A percentile compares a stretch with the other conserved stretches of the same genome.
Conservation (phyloP, 2,113 vertebrate species). For the Crocuta crocuta region DNA sequence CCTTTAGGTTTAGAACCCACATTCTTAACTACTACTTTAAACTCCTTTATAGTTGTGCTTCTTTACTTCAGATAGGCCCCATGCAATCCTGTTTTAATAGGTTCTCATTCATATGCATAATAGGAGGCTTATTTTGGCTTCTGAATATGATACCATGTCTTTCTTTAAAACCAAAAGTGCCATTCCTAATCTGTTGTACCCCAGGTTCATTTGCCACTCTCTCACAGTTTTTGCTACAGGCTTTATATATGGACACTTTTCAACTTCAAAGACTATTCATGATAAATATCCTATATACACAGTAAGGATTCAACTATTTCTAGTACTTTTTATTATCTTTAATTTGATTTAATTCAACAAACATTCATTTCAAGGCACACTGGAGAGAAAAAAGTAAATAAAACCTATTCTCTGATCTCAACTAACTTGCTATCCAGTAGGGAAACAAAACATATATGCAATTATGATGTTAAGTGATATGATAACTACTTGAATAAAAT, state of each 20-base stretch:
- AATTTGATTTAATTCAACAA: slow-evolving; percentile 5
- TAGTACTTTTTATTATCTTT: slow-evolving; percentile 46
- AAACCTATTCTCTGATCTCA: slow-evolving; percentile 29
- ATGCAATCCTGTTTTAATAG: background rate
- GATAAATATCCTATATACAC: background rate
- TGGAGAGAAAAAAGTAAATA: background rate
- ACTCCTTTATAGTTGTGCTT: background rate
- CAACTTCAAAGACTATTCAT: background rate
- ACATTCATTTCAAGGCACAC: background rate
- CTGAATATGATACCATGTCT: background rate
- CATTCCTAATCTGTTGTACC: background rate
- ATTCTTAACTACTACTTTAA: background rate
- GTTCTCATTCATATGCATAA: background rate
- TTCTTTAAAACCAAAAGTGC: background rate
- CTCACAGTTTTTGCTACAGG: slow-evolving; percentile 33
- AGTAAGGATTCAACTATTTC: slow-evolving; percentile 21
- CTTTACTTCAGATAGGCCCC: slow-evolving; percentile 36
- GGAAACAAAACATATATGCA: background rate
- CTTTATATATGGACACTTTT: background rate
- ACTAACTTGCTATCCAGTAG: background rate
- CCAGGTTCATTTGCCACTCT: background rate
- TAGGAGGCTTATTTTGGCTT: background rate
- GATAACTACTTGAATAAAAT: slow-evolving; percentile 54
- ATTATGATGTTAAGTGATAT: background rate
- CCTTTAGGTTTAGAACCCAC: background rate